phyloP scores from a whole-genome alignment of 2,113 vertebrate species.

The Chrysochloris asiatica region DNA sequence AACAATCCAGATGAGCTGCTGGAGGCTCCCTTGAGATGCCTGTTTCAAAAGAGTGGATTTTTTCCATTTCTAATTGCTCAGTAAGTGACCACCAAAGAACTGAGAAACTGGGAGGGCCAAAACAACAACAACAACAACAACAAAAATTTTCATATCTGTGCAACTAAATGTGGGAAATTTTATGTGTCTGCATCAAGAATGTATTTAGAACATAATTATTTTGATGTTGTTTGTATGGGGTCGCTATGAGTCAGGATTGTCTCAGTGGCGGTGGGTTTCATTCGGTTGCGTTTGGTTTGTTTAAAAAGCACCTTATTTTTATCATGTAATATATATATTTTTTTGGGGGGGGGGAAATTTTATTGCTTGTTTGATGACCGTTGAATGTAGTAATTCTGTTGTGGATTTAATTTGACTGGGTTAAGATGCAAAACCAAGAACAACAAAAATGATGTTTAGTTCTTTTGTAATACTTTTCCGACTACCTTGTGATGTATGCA shows the following conservation, averaged over 20 bases:
- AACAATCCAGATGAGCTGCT: constrained; percentile 21
- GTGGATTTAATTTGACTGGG: constrained; percentile 76
- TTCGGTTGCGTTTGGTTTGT: constrained; percentile 19
- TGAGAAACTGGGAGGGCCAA: constrained; percentile 24
- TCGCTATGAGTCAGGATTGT: neutral
- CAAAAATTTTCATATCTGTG: constrained; percentile 16
- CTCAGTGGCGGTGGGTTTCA: neutral
- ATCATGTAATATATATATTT: constrained; percentile 79
- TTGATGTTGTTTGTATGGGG: constrained; percentile 70
- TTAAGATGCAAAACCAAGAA: constrained; percentile 68
- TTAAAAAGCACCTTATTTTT: constrained; percentile 87
- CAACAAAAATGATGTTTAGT: constrained; percentile 45
- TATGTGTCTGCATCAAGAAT: constrained; percentile 68
- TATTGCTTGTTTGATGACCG: constrained; percentile 82
- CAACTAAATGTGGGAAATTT: constrained; percentile 70
- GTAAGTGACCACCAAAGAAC: constrained; percentile 45
- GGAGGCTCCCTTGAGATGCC: constrained; percentile 36
- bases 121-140: neutral
- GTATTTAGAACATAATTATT: constrained; percentile 69
- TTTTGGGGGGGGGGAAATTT: constrained; percentile 78
- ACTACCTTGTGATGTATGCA: constrained; percentile 77
- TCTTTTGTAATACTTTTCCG: constrained; percentile 75
- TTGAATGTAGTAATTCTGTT: constrained; percentile 85
- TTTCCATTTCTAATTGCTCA: constrained; percentile 27
- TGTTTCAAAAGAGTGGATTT: constrained; percentile 47